A percentile compares a stretch with the other conserved stretches of the same genome.
Evolutionary conservation across 2,888 invertebrate species (phyloP).

Genomic region (Cephus runcator): DNA sequence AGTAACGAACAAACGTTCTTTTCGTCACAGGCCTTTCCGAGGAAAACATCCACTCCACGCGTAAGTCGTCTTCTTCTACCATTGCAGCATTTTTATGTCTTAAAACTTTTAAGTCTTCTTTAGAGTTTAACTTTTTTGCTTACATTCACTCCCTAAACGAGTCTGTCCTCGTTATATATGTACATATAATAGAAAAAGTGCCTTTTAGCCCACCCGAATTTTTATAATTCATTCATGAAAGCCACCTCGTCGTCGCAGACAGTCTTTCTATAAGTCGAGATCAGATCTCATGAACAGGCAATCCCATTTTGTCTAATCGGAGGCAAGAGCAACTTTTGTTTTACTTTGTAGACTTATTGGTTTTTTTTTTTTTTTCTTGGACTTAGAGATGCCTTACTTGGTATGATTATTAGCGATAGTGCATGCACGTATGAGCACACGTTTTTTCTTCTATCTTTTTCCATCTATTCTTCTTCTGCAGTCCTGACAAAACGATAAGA

Average conservation of each 20-base stretch:
- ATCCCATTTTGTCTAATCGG: background rate
- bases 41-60: constrained; percentile 73
- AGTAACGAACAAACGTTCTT: constrained; percentile 2
- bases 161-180: background rate
- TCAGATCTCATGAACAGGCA: background rate
- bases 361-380: background rate
- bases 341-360: background rate
- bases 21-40: constrained; percentile 71
- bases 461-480: background rate
- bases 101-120: background rate
- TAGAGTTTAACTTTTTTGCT: background rate
- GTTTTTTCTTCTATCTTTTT: background rate
- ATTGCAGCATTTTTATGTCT: background rate
- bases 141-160: background rate
- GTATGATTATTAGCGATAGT: constrained; percentile 12
- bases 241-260: background rate
- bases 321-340: background rate
- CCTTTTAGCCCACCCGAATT: background rate
- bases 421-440: constrained; percentile 12
- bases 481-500: background rate
- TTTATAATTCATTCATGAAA: background rate
- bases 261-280: background rate
- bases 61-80: constrained; percentile 67
- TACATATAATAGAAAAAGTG: background rate
- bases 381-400: background rate